A percentile compares a stretch with the other conserved stretches of the same genome.
phyloP scores from a whole-genome alignment of 2,888 invertebrate species.

The Lymantria monacha region DNA sequence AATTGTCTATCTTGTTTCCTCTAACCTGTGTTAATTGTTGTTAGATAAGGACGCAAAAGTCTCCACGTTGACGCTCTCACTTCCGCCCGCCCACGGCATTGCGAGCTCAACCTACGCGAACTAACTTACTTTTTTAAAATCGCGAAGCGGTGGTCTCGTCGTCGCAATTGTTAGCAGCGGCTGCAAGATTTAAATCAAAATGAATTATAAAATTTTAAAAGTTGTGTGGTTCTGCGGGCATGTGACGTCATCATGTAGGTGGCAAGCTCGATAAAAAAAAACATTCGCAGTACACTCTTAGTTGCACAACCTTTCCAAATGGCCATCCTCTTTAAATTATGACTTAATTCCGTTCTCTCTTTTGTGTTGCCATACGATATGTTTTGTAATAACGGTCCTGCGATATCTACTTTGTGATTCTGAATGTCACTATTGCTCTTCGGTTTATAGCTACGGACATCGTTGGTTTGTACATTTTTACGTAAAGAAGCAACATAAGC shows the following conservation, averaged over 20 bases:
- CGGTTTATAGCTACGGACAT: conserved; percentile 25
- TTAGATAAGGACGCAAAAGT: conserved; percentile 65
- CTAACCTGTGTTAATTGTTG: conserved; percentile 45
- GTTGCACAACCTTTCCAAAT: conserved; percentile 67
- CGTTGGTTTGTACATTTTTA: conserved; percentile 16
- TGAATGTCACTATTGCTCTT: conserved; percentile 40
- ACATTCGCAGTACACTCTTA: conserved; percentile 45
- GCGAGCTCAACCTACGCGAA: conserved; percentile 67
- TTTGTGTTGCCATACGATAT: conserved; percentile 61
- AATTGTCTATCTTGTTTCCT: conserved; percentile 56
- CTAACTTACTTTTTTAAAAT: conserved; percentile 68
- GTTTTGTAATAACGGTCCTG: conserved; percentile 60
- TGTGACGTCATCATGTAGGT: conserved; percentile 74
- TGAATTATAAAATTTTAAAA: conserved; percentile 38
- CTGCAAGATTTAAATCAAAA: conserved; percentile 37
- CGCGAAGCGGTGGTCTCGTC: conserved; percentile 64
- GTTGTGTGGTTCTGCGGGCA: conserved; percentile 40
- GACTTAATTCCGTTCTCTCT: conserved; percentile 73
- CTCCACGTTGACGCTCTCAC: conserved; percentile 71
- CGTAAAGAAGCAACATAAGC: conserved; percentile 6
- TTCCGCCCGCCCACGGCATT: conserved; percentile 77
- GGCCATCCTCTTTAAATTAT: conserved; percentile 70
- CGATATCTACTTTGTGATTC: conserved; percentile 46
- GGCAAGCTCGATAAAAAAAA: conserved; percentile 62
- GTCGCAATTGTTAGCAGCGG: conserved; percentile 52